Evolutionary conservation across 1,140 invertebrate genomes (phyloP).

Genomic region (Bombus pascuorum): DNA sequence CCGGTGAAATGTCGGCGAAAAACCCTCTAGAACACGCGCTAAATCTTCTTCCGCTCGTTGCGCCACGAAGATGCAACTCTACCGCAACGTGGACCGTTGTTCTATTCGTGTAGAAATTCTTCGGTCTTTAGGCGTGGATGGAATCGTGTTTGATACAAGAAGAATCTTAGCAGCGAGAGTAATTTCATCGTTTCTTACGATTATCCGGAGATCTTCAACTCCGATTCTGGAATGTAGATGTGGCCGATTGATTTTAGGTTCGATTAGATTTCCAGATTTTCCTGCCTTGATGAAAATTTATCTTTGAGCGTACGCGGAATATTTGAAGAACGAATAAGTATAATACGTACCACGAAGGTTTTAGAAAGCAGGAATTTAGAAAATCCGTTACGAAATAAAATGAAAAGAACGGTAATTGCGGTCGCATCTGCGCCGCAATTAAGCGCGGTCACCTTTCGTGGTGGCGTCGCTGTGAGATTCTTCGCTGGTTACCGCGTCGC

Average conservation of each 20-base stretch:
- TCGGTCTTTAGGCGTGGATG: background rate
- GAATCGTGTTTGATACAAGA: background rate
- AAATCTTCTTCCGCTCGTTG: constrained; percentile 36
- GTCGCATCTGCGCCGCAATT: constrained; percentile 25
- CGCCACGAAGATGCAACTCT: background rate
- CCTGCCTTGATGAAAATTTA: background rate
- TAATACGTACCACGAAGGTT: no score
- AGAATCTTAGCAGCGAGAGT: background rate
- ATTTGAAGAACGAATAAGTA: no score
- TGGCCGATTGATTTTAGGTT: background rate
- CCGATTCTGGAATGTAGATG: background rate
- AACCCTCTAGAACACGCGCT: constrained; percentile 50
- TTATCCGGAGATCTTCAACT: background rate
- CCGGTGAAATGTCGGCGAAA: constrained; percentile 56
- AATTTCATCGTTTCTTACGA: background rate
- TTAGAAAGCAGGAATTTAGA: background rate
- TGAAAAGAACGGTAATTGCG: constrained; percentile 1
- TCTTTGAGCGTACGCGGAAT: background rate
- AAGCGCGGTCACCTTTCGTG: constrained; percentile 23
- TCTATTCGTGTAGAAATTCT: constrained; percentile 19
- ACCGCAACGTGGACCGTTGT: constrained; percentile 1
- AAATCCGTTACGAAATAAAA: background rate
- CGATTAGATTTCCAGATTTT: background rate
- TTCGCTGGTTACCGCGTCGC: constrained; percentile 6
- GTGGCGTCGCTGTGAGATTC: constrained; percentile 16